Evolutionary conservation across 2,888 invertebrate species (phyloP), one percentile per base, ranked within the genome.

Genomic region (Anarsia innoxiella): DNA sequence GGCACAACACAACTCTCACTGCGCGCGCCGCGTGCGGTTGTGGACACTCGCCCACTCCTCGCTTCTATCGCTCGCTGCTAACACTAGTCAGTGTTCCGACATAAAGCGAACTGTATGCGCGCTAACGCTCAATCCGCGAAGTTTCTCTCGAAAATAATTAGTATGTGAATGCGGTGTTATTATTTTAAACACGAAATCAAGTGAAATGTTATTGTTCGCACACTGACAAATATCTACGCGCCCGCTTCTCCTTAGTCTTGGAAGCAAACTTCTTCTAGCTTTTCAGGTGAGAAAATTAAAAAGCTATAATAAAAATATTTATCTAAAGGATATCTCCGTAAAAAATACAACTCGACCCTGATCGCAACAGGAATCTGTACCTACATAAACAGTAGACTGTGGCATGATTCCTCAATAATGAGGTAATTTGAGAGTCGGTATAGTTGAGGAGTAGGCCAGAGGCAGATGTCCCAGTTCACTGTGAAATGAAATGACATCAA

Each of bases 1-100:
- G 58, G 54, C 77, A 80, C 65, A 80, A 78, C 77, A 80, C 65
- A 80, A 78, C 82, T 80, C 72, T 79, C 76, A 73, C 76, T 82
- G 83, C 82, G 79, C 83, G 82, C 82, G 79, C 72, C 73, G 80
- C 66, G 79, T 65, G 63, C 66, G 75, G 75, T 77, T 65, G 80
- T 74, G 67, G 54, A 59, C 63, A 63, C 53, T 73, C 66, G 66
- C 65, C 61, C 69, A 66, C 66, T 70, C 65, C 60, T 60, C 60
- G 54, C 55, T 53, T 56, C 59, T 54, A 44, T 51, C 54, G 48
- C 47, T 55, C 53, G 50, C 36, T 40, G 43, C 40, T 41, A 49
- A 44, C 54, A 52, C 59, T 59, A 59, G 56, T 72, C 70, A 80
- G 79, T 79, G 60, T 51, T 66, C 70, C 55, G 61, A 59, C 66